Percentiles rank a stretch among this genome's conserved stretches.
Evolutionary conservation across 2,888 invertebrate species (phyloP).

Genomic region (Tetragonisca angustula): DNA sequence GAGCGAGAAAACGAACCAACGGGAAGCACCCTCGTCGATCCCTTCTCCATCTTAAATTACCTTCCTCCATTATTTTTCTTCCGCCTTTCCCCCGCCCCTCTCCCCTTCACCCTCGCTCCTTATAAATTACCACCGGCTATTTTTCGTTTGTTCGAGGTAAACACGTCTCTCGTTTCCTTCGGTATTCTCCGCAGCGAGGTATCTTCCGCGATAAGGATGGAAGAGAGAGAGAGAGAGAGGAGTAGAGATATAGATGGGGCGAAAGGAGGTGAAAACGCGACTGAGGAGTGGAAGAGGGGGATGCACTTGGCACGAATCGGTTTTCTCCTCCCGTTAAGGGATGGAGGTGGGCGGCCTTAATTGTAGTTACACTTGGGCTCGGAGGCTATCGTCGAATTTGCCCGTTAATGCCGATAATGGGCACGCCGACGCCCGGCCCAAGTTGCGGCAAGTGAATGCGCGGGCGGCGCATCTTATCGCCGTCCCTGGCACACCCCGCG

Average conservation of each 20-base stretch:
- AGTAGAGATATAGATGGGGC: not conserved
- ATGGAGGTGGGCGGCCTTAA: slow-evolving; percentile 49
- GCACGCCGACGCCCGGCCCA: slow-evolving; percentile 51
- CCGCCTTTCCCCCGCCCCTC: not conserved
- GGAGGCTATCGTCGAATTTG: slow-evolving; percentile 65
- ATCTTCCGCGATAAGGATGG: not conserved
- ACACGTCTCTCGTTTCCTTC: not conserved
- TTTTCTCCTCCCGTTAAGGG: slow-evolving; percentile 41
- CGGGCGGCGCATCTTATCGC: slow-evolving; percentile 52
- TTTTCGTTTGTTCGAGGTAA: not conserved
- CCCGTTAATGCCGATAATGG: slow-evolving; percentile 71
- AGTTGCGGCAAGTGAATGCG: slow-evolving; percentile 56
- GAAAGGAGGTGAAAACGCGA: slow-evolving; percentile 29
- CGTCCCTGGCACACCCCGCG: slow-evolving; percentile 32
- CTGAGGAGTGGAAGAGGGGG: not conserved
- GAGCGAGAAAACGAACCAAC: not conserved
- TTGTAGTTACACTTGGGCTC: slow-evolving; percentile 60
- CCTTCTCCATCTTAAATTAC: not conserved
- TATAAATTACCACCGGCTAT: not conserved
- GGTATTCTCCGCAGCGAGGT: not conserved
- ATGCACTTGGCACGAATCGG: slow-evolving; percentile 67
- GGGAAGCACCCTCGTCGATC: not conserved
- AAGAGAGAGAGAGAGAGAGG: slow-evolving; percentile 18
- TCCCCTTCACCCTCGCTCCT: not conserved
- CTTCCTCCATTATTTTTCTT: not conserved